Percentiles rank a stretch among this genome's conserved stretches.
phyloP scores from a whole-genome alignment of 1,140 invertebrate species.

The Cheumatopsyche charites region DNA sequence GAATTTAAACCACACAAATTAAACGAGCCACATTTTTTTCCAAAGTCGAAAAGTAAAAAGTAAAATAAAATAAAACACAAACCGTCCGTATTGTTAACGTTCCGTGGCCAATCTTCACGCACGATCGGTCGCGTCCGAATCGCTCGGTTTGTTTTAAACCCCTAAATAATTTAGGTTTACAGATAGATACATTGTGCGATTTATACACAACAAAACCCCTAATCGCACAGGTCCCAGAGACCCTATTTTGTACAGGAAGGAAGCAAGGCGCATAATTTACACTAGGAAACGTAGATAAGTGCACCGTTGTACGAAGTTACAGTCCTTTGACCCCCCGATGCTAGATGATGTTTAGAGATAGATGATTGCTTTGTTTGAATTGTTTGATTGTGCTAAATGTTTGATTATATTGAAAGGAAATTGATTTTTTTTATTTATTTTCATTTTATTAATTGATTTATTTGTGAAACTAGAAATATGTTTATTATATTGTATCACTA shows the following conservation, averaged over 20 bases:
- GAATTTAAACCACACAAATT: too few species aligned
- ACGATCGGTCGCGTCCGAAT: too few species aligned
- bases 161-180: neutral
- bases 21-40: too few species aligned
- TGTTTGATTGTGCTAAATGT: neutral
- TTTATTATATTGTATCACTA: too few species aligned
- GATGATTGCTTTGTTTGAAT: conserved; percentile 2
- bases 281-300: conserved; percentile 40
- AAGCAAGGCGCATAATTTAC: conserved; percentile 35
- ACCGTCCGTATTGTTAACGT: too few species aligned
- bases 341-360: conserved; percentile 41
- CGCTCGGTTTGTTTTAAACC: conserved; percentile 12
- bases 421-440: neutral
- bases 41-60: too few species aligned
- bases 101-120: too few species aligned
- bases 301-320: conserved; percentile 35
- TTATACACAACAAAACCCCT: too few species aligned
- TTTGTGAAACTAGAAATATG: too few species aligned
- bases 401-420: neutral
- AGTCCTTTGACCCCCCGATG: conserved; percentile 19
- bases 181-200: neutral
- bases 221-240: neutral
- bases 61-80: too few species aligned
- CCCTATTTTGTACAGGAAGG: conserved; percentile 20
- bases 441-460: neutral